A percentile compares a stretch with the other conserved stretches of the same genome.
Conservation (phyloP, 2,888 invertebrate genomes). For the Perizoma affinitatum region DNA sequence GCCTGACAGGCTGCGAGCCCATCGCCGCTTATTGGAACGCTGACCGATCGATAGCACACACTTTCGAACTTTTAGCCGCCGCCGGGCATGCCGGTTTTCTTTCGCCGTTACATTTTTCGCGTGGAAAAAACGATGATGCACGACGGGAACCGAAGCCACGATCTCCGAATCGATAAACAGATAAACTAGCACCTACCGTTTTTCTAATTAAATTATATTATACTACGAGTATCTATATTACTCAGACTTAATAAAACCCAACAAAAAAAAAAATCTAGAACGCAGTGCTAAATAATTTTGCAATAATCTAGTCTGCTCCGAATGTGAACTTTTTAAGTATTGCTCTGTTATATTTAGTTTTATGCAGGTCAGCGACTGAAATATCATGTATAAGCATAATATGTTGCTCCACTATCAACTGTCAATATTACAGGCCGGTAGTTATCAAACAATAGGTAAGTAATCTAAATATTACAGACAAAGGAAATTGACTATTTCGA, state of each 20-base stretch:
- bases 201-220: too few species aligned
- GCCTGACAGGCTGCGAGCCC: too few species aligned
- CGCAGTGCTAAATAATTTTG: not conserved
- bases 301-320: not conserved
- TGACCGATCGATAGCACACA: too few species aligned
- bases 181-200: too few species aligned
- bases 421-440: not conserved
- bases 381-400: not conserved
- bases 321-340: not conserved
- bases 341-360: not conserved
- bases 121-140: too few species aligned
- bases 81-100: too few species aligned
- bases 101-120: too few species aligned
- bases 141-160: too few species aligned
- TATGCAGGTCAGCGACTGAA: not conserved
- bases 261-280: not conserved
- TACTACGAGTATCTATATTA: too few species aligned
- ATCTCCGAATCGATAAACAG: too few species aligned
- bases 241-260: not conserved
- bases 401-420: not conserved
- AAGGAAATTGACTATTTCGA: constrained; percentile 20
- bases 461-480: constrained; percentile 15
- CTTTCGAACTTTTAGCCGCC: too few species aligned
- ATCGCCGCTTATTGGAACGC: too few species aligned
- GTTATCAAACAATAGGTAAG: constrained; percentile 8